These are phyloP conservation scores for Pseudanteris insignis DNA, from an alignment of 2,888 invertebrate species.

Conservation along the genomic window DNA sequence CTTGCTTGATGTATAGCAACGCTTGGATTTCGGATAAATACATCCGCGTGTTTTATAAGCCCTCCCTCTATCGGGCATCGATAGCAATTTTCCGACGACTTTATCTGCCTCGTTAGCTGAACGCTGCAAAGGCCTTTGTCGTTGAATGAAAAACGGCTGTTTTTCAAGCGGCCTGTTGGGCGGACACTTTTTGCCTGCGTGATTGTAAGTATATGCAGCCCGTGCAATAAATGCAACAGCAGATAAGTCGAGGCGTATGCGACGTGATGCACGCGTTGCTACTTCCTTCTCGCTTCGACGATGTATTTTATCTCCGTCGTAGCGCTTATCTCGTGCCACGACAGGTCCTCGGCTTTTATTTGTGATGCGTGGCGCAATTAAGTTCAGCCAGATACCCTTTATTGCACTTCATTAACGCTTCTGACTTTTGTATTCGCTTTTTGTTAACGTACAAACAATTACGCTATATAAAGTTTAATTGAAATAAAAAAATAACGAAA, in stretches of 20 bases:
- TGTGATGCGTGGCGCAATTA: too few species aligned
- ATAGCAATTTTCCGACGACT: constrained; percentile 7
- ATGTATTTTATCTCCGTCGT: constrained; percentile 2
- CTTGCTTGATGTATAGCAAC: too few species aligned
- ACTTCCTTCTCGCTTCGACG: neutral
- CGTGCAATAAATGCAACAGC: constrained; percentile 19
- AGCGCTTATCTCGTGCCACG: constrained; percentile 10
- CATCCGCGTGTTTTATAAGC: too few species aligned
- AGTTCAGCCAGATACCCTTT: too few species aligned
- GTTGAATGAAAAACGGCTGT: constrained; percentile 7
- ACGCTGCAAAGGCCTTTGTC: constrained; percentile 4
- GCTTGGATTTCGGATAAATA: too few species aligned
- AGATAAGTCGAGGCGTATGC: constrained; percentile 11
- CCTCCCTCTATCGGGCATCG: constrained; percentile 6
- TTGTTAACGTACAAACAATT: too few species aligned
- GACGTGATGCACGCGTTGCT: constrained; percentile 7
- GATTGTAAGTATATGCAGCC: constrained; percentile 17
- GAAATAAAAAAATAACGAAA: too few species aligned
- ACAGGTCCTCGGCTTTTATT: too few species aligned
- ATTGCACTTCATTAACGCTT: too few species aligned
- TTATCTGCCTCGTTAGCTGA: constrained; percentile 7
- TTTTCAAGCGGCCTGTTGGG: constrained; percentile 2
- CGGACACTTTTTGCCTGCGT: constrained; percentile 6
- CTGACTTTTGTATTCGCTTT: too few species aligned
- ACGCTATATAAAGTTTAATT: too few species aligned